phyloP scores from a whole-genome alignment of 2,113 vertebrate species.

The Hemibates koningsi region DNA sequence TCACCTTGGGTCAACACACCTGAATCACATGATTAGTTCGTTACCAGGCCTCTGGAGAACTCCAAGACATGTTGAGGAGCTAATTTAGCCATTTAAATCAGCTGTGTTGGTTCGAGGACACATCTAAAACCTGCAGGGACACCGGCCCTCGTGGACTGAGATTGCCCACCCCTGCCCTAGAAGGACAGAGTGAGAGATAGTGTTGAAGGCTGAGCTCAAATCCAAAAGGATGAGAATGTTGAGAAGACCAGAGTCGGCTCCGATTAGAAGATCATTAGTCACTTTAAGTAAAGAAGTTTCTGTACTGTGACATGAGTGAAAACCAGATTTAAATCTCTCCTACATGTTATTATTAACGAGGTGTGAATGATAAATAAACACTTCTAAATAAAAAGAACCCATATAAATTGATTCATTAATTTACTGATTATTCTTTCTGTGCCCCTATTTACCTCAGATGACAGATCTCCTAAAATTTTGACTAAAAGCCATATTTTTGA shows the following conservation, averaged over 20 bases:
- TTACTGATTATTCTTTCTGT: neutral
- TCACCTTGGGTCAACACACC: too few relatives aligned
- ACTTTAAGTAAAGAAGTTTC: neutral
- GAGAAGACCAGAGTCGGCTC: neutral
- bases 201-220: too few relatives aligned
- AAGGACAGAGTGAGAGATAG: too few relatives aligned
- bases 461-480: neutral
- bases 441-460: neutral
- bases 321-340: neutral
- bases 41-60: too few relatives aligned
- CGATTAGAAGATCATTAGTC: neutral
- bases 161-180: too few relatives aligned
- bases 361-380: neutral
- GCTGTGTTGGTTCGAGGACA: too few relatives aligned
- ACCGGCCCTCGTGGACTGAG: too few relatives aligned
- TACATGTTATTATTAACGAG: neutral
- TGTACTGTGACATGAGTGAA: neutral
- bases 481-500: neutral
- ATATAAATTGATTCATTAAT: neutral
- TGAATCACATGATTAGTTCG: too few relatives aligned
- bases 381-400: neutral
- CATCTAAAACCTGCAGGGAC: too few relatives aligned
- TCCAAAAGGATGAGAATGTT: neutral
- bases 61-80: too few relatives aligned
- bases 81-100: too few relatives aligned